phyloP scores from a whole-genome alignment of 2,797 vertebrate species.

The Anguilla anguilla region DNA sequence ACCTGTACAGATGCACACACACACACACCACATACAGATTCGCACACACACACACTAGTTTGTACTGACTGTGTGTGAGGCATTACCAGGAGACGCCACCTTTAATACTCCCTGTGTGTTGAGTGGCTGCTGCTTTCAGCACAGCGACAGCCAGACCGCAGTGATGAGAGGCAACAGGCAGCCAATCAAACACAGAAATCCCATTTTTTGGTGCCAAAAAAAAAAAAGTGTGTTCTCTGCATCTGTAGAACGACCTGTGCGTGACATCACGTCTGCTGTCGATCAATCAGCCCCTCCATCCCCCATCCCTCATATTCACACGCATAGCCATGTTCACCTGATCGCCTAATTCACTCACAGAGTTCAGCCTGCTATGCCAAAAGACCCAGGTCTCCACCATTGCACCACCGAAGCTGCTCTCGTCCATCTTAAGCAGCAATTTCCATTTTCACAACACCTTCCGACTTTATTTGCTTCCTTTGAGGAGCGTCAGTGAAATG shows the following conservation, averaged over 20 bases:
- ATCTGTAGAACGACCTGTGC: too few relatives aligned
- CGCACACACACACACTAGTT: too few relatives aligned
- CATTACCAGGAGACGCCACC: too few relatives aligned
- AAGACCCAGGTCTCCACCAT: background rate
- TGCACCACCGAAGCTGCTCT: background rate
- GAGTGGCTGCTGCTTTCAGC: too few relatives aligned
- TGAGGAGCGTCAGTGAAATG: background rate
- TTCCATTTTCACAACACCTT: background rate
- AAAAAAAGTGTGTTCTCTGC: too few relatives aligned
- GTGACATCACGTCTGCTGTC: background rate
- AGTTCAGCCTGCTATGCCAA: background rate
- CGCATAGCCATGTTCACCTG: background rate
- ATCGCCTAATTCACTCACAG: background rate
- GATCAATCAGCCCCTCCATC: background rate
- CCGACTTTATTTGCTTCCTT: background rate
- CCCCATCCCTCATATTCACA: background rate
- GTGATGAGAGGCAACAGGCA: background rate
- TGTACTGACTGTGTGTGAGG: background rate
- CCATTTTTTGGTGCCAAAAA: background rate
- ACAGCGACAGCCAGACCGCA: background rate
- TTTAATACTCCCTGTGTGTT: too few relatives aligned
- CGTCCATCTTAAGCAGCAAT: background rate
- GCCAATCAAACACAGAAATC: background rate
- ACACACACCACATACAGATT: too few relatives aligned
- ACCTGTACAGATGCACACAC: too few relatives aligned